Evolutionary conservation across 2,113 vertebrate genomes (phyloP).

Genomic region (Stictonetta naevosa): DNA sequence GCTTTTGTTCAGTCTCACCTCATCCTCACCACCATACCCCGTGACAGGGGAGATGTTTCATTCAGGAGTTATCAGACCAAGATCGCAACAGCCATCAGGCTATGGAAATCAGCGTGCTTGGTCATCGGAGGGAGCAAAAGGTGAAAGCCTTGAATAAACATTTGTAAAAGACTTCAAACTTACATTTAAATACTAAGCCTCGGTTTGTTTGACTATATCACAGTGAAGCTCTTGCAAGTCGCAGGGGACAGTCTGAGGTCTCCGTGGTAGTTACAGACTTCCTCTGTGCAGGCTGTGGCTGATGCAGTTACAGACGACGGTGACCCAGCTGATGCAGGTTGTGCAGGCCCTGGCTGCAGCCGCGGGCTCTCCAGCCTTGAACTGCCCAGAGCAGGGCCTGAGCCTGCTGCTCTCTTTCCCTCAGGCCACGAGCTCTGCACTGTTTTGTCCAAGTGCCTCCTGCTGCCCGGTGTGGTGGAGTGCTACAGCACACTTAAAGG

Average conservation of each 20-base stretch:
- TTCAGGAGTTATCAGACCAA: not conserved
- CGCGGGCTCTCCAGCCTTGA: not conserved
- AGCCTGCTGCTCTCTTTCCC: not conserved
- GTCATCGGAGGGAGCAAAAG: not conserved
- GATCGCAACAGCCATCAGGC: not conserved
- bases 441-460: not conserved
- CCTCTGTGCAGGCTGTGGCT: not conserved
- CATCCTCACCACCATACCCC: not conserved
- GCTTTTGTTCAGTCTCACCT: not conserved
- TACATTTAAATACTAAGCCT: not conserved
- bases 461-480: not conserved
- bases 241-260: not conserved
- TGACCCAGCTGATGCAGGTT: rapidly evolving
- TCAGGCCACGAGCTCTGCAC: not conserved
- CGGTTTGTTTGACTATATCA: not conserved
- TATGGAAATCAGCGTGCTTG: not conserved
- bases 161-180: not conserved
- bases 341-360: not conserved
- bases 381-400: not conserved
- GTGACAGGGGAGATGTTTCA: not conserved
- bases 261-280: not conserved
- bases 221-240: not conserved
- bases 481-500: not conserved
- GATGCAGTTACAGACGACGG: not conserved
- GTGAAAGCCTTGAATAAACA: not conserved